Conservation (phyloP, 2,797 vertebrate genomes). For the Gymnoscopelus microlampas region DNA sequence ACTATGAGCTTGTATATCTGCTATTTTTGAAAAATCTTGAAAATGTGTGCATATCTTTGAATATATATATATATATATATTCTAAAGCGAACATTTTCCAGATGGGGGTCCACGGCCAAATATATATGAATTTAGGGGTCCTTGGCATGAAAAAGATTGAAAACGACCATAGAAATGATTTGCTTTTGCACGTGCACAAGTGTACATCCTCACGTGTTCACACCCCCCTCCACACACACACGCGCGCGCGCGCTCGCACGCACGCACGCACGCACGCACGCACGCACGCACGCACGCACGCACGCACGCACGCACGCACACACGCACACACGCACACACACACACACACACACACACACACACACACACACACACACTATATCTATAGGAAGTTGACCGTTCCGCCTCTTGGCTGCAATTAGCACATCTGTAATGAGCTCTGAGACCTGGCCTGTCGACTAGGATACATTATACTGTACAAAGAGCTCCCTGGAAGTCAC, state of each 20-base stretch:
- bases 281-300: too few relatives aligned
- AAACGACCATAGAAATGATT: too few relatives aligned
- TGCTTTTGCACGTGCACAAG: too few relatives aligned
- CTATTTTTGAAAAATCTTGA: too few relatives aligned
- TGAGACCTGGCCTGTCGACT: slow-evolving; percentile 33
- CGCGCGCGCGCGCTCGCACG: background rate
- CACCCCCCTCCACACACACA: background rate
- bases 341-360: slow-evolving; percentile 16
- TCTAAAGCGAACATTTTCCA: too few relatives aligned
- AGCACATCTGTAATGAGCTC: slow-evolving; percentile 52
- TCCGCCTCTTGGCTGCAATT: slow-evolving; percentile 49
- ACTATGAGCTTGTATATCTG: too few relatives aligned
- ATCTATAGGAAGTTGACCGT: slow-evolving; percentile 36
- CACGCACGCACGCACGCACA: too few relatives aligned
- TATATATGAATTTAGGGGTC: too few relatives aligned
- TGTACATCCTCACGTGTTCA: background rate
- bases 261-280: background rate
- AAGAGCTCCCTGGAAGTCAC: slow-evolving; percentile 5
- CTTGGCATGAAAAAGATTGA: too few relatives aligned
- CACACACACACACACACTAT: slow-evolving; percentile 4
- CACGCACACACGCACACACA: slow-evolving; percentile 5
- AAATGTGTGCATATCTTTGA: too few relatives aligned
- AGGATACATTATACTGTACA: slow-evolving; percentile 19
- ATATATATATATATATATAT: too few relatives aligned
- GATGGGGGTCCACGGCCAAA: too few relatives aligned